A percentile compares a stretch with the other conserved stretches of the same genome.
Evolutionary conservation across 2,888 invertebrate genomes (phyloP).

Genomic region (Eulithis testata): DNA sequence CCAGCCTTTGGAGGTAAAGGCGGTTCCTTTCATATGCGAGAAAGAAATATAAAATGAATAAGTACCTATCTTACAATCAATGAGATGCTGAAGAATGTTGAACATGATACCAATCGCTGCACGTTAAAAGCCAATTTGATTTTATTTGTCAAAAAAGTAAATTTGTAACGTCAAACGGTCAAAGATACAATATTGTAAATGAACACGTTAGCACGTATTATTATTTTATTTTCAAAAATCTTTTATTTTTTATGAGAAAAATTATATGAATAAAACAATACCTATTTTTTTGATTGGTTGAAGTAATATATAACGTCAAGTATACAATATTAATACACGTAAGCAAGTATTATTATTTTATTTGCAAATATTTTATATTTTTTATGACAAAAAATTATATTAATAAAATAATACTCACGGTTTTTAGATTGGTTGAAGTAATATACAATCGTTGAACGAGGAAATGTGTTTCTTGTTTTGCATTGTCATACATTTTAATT

Average conservation of each 20-base stretch:
- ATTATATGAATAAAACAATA: background rate
- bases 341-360: too few species aligned
- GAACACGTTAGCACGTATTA: too few species aligned
- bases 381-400: too few species aligned
- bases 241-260: too few species aligned
- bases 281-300: background rate
- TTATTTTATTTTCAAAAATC: too few species aligned
- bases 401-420: background rate
- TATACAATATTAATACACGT: too few species aligned
- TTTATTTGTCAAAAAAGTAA: too few species aligned
- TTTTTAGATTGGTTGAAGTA: background rate
- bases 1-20: constrained; percentile 13
- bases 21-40: constrained; percentile 13
- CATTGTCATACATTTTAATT: constrained; percentile 29
- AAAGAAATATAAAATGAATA: background rate
- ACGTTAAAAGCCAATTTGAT: background rate
- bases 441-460: background rate
- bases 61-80: constrained; percentile 13
- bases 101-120: constrained; percentile 3
- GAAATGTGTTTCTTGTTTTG: constrained; percentile 7
- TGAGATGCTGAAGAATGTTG: background rate
- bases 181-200: too few species aligned
- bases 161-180: too few species aligned
- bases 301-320: background rate
- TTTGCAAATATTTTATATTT: too few species aligned